Percentiles rank a stretch among this genome's conserved stretches.
phyloP scores from a whole-genome alignment of 2,888 invertebrate genomes.

The Caenorhabditis afra region DNA sequence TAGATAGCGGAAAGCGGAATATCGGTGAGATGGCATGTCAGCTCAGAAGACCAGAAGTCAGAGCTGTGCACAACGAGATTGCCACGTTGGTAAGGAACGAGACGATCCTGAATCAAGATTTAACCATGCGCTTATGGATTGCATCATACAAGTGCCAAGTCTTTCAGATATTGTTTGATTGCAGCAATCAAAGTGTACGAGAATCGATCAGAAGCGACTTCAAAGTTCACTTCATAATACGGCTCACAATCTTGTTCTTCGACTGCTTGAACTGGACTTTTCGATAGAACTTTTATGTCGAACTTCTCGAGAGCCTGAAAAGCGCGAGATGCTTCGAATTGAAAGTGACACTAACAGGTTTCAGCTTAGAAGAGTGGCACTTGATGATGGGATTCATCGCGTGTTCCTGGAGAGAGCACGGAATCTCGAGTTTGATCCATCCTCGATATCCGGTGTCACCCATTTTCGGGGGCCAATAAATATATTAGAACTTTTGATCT shows the following conservation, averaged over 20 bases:
- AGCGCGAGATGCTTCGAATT: not conserved
- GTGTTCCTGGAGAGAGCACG: constrained; percentile 29
- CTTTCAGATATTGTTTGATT: constrained; percentile 42
- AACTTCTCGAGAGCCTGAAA: constrained; percentile 44
- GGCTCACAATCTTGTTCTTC: constrained; percentile 62
- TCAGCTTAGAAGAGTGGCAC: constrained; percentile 32
- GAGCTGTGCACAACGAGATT: constrained; percentile 57
- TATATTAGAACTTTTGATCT: not conserved
- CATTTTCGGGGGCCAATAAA: constrained; percentile 27
- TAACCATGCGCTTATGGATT: not conserved
- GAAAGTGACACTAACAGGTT: constrained; percentile 24
- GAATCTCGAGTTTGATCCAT: constrained; percentile 60
- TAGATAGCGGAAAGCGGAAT: constrained; percentile 57
- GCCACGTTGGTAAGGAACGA: constrained; percentile 57
- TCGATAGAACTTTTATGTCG: constrained; percentile 43
- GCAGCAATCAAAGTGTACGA: constrained; percentile 31
- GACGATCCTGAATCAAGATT: constrained; percentile 35
- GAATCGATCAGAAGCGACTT: constrained; percentile 40
- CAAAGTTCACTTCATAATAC: constrained; percentile 58
- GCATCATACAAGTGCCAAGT: constrained; percentile 15
- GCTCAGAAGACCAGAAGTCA: constrained; percentile 50
- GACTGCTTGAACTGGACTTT: constrained; percentile 40
- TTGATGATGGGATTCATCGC: constrained; percentile 35
- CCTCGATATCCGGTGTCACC: constrained; percentile 48
- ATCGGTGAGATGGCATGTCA: constrained; percentile 48